Conservation (phyloP, 1,140 invertebrate genomes). For the Archegozetes longisetosus region DNA sequence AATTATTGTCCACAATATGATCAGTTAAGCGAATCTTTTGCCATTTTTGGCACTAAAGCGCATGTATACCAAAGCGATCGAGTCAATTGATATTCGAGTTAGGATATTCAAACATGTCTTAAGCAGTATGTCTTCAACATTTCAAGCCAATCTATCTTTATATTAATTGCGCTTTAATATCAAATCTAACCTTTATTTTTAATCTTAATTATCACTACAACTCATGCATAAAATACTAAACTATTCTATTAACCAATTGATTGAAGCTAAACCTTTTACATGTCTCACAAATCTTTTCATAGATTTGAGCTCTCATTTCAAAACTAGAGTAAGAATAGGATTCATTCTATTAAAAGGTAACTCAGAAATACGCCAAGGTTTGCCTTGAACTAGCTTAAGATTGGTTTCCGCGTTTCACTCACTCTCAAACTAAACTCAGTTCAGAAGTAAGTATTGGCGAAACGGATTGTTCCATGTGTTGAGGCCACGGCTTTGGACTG, state of each 20-base stretch:
- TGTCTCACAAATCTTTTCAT: too few relatives aligned
- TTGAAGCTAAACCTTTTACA: too few relatives aligned
- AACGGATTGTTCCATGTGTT: neutral
- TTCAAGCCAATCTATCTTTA: neutral
- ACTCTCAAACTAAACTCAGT: too few relatives aligned
- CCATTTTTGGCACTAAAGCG: neutral
- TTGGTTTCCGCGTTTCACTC: too few relatives aligned
- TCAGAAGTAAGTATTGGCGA: too few relatives aligned
- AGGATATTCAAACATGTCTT: too few relatives aligned
- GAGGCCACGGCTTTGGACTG: neutral
- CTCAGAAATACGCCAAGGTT: neutral
- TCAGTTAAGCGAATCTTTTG: neutral
- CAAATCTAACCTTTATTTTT: neutral
- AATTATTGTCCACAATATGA: too few relatives aligned
- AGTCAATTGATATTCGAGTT: neutral
- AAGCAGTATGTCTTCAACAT: too few relatives aligned
- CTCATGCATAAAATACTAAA: neutral
- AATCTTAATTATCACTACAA: neutral
- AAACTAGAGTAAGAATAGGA: neutral
- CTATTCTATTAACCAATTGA: neutral
- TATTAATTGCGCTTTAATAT: neutral
- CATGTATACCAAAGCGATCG: neutral
- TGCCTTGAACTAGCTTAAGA: neutral
- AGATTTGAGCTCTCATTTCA: too few relatives aligned
- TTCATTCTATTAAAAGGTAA: neutral